These are phyloP conservation scores for Lacerta agilis DNA, from an alignment of 2,797 vertebrate species.

Conservation along the genomic window DNA sequence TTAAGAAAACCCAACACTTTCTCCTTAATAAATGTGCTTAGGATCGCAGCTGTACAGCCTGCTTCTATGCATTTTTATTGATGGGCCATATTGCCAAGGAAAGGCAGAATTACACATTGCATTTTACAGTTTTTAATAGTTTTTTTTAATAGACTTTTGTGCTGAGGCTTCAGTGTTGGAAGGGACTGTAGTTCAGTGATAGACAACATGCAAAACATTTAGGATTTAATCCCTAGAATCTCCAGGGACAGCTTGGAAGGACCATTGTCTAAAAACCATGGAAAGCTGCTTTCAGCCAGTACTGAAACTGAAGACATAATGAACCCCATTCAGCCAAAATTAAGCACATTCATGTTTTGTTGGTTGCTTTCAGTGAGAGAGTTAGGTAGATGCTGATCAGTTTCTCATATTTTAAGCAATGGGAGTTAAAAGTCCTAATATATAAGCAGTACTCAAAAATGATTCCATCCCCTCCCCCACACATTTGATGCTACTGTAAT, in stretches of 20 bases:
- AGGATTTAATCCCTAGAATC: neutral
- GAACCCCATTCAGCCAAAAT: neutral
- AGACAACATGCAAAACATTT: neutral
- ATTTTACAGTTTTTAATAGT: neutral
- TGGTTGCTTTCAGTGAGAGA: neutral
- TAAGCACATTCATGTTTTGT: neutral
- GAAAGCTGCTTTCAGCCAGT: neutral
- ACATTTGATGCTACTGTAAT: neutral
- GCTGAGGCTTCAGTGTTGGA: neutral
- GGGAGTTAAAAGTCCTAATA: neutral
- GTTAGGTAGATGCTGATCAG: neutral
- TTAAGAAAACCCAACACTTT: too few species aligned
- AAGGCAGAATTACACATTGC: neutral
- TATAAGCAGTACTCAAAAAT: neutral
- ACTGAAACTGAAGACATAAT: neutral
- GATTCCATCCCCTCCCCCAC: too few species aligned
- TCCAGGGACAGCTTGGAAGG: neutral
- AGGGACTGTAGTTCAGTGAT: neutral
- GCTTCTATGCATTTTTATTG: neutral
- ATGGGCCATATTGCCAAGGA: neutral
- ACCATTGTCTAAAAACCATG: neutral
- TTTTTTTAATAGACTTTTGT: neutral
- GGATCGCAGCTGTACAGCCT: neutral
- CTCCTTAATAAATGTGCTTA: neutral
- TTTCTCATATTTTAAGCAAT: neutral